Evolutionary conservation across 2,888 invertebrate genomes (phyloP).

Genomic region (Xanthorhoe designata): DNA sequence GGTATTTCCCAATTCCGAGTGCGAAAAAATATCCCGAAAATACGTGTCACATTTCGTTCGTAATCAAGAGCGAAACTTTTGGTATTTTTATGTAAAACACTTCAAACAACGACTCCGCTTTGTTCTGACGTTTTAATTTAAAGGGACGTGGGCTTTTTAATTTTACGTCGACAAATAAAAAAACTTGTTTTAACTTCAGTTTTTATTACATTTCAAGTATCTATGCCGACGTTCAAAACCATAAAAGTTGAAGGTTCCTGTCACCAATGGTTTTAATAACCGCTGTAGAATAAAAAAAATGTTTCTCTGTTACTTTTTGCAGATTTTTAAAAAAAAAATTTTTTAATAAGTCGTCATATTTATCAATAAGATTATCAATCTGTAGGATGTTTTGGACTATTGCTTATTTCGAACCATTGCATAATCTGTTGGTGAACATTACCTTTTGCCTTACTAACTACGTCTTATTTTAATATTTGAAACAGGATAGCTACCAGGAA

Average conservation of each 20-base stretch:
- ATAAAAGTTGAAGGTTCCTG: not conserved
- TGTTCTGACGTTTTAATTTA: slow-evolving; percentile 29
- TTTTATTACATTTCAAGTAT: slow-evolving; percentile 39
- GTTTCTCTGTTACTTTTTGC: not conserved
- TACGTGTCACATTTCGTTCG: slow-evolving; percentile 23
- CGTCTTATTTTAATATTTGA: too few species aligned
- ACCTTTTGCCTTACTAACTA: too few species aligned
- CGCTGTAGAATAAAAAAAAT: not conserved
- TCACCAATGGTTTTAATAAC: slow-evolving; percentile 2
- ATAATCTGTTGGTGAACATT: too few species aligned
- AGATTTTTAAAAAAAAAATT: too few species aligned
- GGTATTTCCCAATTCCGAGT: not conserved
- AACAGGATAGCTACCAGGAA: too few species aligned
- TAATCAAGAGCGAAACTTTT: slow-evolving; percentile 20
- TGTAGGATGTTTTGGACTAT: too few species aligned
- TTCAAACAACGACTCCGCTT: slow-evolving; percentile 18
- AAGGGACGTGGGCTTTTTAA: slow-evolving; percentile 32
- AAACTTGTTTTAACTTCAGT: slow-evolving; percentile 37
- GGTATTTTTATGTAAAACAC: slow-evolving; percentile 33
- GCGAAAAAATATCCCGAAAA: slow-evolving; percentile 11
- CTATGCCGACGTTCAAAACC: not conserved
- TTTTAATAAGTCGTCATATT: too few species aligned
- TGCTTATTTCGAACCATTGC: too few species aligned
- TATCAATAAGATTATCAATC: too few species aligned
- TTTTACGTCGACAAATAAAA: slow-evolving; percentile 38